Conservation (phyloP, 2,888 invertebrate genomes). For the Ichneumon xanthorius region DNA sequence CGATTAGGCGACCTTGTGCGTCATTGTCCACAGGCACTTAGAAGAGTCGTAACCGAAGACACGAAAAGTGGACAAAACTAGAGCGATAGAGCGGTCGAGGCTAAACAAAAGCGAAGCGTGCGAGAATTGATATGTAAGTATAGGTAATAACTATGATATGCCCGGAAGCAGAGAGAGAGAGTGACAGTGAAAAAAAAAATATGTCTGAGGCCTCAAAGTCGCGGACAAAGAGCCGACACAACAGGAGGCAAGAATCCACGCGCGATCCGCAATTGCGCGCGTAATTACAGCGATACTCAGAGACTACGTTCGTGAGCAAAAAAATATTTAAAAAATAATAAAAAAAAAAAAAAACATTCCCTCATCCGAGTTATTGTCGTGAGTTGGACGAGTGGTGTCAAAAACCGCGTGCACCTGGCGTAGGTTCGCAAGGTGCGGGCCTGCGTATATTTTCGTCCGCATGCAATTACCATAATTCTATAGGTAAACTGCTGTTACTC, state of each 20-base stretch:
- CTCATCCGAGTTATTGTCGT: neutral
- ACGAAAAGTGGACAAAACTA: neutral
- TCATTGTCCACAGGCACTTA: neutral
- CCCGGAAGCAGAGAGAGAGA: neutral
- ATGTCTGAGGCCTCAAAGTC: neutral
- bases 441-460: neutral
- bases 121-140: neutral
- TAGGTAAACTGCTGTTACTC: neutral
- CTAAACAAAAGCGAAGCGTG: neutral
- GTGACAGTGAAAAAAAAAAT: constrained; percentile 5
- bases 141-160: neutral
- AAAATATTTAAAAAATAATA: neutral
- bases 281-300: neutral
- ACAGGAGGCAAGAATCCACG: neutral
- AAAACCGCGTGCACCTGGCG: constrained; percentile 26
- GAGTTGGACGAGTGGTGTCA: constrained; percentile 11
- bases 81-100: neutral
- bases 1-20: too few relatives aligned
- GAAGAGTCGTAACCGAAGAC: neutral
- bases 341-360: neutral
- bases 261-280: neutral
- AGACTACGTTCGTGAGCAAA: neutral
- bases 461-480: constrained; percentile 31
- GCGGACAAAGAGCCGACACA: constrained; percentile 21
- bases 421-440: constrained; percentile 24